These are phyloP conservation scores for Hydrotaea cyrtoneurina DNA, from an alignment of 2,888 invertebrate genomes.

Conservation along the genomic window DNA sequence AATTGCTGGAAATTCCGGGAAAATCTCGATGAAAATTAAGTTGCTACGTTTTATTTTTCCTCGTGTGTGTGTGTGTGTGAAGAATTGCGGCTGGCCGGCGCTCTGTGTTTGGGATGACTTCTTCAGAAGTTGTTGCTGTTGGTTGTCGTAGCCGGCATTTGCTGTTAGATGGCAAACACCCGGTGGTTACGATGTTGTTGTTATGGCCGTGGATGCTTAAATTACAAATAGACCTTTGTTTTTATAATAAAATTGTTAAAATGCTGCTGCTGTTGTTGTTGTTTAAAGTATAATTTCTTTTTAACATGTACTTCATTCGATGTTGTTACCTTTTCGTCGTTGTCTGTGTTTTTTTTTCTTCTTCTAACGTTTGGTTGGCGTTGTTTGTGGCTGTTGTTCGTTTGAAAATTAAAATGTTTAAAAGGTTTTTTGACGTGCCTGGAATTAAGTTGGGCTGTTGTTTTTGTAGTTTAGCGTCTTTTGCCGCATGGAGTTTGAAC, in stretches of 20 bases:
- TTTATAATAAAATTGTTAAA: slow-evolving; percentile 20
- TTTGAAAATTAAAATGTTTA: slow-evolving; percentile 12
- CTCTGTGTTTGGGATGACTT: slow-evolving; percentile 1
- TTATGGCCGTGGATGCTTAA: neutral
- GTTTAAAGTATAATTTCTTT: slow-evolving; percentile 1
- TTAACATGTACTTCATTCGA: neutral
- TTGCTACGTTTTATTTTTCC: neutral
- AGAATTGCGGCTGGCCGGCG: neutral
- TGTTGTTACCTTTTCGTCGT: neutral
- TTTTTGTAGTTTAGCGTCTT: neutral
- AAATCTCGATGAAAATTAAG: slow-evolving; percentile 22
- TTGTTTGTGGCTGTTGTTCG: neutral
- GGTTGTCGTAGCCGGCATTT: neutral
- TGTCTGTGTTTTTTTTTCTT: neutral
- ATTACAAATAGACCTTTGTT: slow-evolving; percentile 35
- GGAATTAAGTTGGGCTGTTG: neutral
- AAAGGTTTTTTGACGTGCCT: slow-evolving; percentile 22
- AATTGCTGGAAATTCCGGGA: slow-evolving; percentile 9
- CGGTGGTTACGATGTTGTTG: neutral
- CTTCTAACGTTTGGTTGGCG: neutral
- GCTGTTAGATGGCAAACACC: slow-evolving; percentile 6
- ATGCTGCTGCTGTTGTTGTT: slow-evolving; percentile 17
- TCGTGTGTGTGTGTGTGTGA: neutral
- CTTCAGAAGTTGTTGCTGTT: slow-evolving; percentile 17
- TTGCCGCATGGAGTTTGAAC: neutral